Percentiles rank a stretch among this genome's conserved stretches.
Conservation (phyloP, 2,888 invertebrate species). For the Cerceris rybyensis region DNA sequence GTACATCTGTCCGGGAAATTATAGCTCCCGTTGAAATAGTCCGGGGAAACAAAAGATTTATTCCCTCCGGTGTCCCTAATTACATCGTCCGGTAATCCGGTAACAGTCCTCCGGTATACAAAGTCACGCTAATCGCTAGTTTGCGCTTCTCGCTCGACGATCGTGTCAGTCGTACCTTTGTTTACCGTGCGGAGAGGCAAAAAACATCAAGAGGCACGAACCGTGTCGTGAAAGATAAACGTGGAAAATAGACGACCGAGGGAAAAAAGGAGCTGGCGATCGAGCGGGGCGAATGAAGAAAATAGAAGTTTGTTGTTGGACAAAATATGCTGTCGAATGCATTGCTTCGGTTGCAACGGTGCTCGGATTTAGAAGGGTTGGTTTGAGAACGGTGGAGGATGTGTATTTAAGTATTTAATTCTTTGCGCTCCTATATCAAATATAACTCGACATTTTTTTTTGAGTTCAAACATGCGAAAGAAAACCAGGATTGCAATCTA, state of each 20-base stretch:
- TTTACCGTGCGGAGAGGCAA: not conserved
- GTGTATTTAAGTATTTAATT: too few species aligned
- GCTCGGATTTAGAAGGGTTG: too few species aligned
- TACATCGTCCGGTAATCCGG: slow-evolving; percentile 25
- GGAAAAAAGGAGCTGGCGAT: not conserved
- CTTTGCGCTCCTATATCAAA: too few species aligned
- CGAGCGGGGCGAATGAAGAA: not conserved
- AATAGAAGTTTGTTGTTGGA: not conserved
- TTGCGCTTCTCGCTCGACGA: not conserved
- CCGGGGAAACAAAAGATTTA: slow-evolving; percentile 23
- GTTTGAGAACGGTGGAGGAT: too few species aligned
- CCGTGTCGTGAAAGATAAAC: not conserved
- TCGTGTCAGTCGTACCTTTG: slow-evolving; percentile 5
- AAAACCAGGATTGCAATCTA: too few species aligned
- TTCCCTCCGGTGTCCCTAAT: slow-evolving; percentile 33
- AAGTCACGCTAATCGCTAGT: slow-evolving; percentile 30
- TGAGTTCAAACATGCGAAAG: too few species aligned
- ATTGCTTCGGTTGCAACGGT: too few species aligned
- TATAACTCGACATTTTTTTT: too few species aligned
- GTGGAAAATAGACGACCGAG: not conserved
- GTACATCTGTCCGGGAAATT: slow-evolving; percentile 34
- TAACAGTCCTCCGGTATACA: not conserved
- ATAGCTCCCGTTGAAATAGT: slow-evolving; percentile 9
- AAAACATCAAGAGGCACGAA: slow-evolving; percentile 5
- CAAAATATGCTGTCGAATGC: not conserved